A percentile compares a stretch with the other conserved stretches of the same genome.
Conservation (phyloP, 1,140 invertebrate species). For the Thaumetopoea pityocampa region DNA sequence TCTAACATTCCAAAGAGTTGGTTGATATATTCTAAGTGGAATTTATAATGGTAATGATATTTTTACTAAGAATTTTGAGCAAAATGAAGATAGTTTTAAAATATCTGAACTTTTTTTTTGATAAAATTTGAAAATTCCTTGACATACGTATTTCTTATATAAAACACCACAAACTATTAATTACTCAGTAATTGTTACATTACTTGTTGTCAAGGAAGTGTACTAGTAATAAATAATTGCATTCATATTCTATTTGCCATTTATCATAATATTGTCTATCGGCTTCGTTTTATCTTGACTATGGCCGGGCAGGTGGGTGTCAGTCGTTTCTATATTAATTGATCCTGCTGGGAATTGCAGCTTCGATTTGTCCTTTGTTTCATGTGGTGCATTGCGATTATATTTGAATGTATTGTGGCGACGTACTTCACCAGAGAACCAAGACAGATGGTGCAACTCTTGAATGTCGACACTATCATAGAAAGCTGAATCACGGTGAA, state of each 20-base stretch:
- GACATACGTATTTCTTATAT: neutral
- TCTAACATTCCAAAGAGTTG: too few species aligned
- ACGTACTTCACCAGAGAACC: too few species aligned
- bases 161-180: conserved; percentile 5
- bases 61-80: too few species aligned
- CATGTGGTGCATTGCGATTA: conserved; percentile 2
- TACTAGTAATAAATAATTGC: conserved; percentile 29
- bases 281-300: conserved; percentile 36
- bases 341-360: conserved; percentile 32
- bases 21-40: too few species aligned
- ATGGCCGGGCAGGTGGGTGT: conserved; percentile 39
- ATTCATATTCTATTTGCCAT: conserved; percentile 36
- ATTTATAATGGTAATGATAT: too few species aligned
- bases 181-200: conserved; percentile 39
- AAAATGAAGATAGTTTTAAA: too few species aligned
- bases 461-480: too few species aligned
- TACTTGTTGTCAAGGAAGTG: conserved; percentile 20
- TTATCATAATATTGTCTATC: conserved; percentile 55
- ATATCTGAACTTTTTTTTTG: too few species aligned
- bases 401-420: neutral
- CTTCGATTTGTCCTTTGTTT: conserved; percentile 22
- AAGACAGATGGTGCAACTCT: too few species aligned
- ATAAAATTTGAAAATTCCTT: neutral
- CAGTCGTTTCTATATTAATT: conserved; percentile 42
- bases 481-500: too few species aligned